A percentile compares a stretch with the other conserved stretches of the same genome.
These are phyloP conservation scores for Epizoanthus rinbou DNA, from an alignment of 92 coral and sea anemone genomes.

Conservation along the genomic window DNA sequence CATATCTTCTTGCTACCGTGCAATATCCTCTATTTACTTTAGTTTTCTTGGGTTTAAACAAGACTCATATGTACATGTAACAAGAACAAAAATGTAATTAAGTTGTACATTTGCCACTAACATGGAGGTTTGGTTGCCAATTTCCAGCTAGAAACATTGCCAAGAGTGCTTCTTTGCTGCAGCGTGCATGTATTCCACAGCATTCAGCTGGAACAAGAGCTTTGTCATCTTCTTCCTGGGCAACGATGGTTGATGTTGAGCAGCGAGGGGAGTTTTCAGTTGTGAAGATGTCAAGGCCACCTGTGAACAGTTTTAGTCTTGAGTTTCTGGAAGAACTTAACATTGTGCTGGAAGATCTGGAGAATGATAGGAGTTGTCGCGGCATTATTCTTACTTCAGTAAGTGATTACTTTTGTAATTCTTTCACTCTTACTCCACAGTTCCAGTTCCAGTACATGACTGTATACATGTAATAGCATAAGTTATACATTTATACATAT, in stretches of 20 bases:
- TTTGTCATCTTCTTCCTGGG: conserved; percentile 25
- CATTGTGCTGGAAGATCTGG: conserved; percentile 67
- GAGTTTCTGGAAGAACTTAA: conserved; percentile 85
- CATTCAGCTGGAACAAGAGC: neutral
- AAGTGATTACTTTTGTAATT: conserved; percentile 24
- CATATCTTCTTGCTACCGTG: no score
- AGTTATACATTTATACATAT: neutral
- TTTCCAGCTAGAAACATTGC: neutral
- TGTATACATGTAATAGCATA: neutral
- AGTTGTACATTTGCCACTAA: neutral
- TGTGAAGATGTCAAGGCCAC: conserved; percentile 75
- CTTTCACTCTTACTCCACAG: neutral
- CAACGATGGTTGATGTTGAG: conserved; percentile 69
- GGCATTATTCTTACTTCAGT: conserved; percentile 93
- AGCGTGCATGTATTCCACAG: neutral
- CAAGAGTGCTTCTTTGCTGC: no score
- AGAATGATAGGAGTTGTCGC: conserved; percentile 68
- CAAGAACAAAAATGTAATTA: no score
- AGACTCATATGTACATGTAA: no score
- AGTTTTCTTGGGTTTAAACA: no score
- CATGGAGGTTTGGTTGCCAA: neutral
- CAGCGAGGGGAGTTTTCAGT: conserved; percentile 66
- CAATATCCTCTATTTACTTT: no score
- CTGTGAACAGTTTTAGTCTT: conserved; percentile 90
- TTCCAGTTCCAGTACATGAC: no score